Base-by-base conservation (phyloP, 1,140 invertebrate genomes). In the Steinernema khuongi region DNA sequence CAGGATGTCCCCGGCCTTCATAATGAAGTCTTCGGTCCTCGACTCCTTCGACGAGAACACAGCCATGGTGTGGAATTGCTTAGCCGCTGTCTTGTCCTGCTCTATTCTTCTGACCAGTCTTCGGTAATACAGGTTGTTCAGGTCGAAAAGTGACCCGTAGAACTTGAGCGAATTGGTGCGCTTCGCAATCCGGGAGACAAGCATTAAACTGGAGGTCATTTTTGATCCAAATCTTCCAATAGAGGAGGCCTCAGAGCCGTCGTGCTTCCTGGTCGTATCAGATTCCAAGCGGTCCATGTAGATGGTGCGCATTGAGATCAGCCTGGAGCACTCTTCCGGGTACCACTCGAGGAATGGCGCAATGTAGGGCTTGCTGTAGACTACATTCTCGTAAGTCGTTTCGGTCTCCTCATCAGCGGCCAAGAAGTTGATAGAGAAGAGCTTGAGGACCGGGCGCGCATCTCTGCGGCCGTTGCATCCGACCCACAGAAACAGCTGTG, bases 111-210 rank as follows among this genome's bases (percentile, higher is more conserved):
- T 7, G 4, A 22, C 50, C 50, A 60, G 22, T 22, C 50, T 11
- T 26, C 50, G 50, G 19, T 17, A 60, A 60, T 60, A 60, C 7
- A 60, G 50, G 19, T 60, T 60, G 50, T 60, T 60, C 50, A 60
- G 19, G 19, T 60, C 50, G 50, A 60, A 60, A 2, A 60, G 50
- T 4, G 50, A 7, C 4, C 50, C 50, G 50, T 60, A 22, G 50
- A 60, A 60, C 50, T 60, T 60, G 7, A 14, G 11, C 50, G 50
- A 60, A 22, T 60, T 26, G 50, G 11, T 14, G 50, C 50, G 50
- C 22, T 60, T 60, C 50, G 50, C 50, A 4, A 60, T 60, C 50
- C 50, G 26, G 19, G 50, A 60, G 19, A 11, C 11, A 2, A 60
- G 19, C 50, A 60, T 26, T 60, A 60, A 22, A 4, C 14, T 60